Percentiles rank a stretch among this genome's conserved stretches.
phyloP scores from a whole-genome alignment of 2,797 vertebrate species.

The Vipera latastei region DNA sequence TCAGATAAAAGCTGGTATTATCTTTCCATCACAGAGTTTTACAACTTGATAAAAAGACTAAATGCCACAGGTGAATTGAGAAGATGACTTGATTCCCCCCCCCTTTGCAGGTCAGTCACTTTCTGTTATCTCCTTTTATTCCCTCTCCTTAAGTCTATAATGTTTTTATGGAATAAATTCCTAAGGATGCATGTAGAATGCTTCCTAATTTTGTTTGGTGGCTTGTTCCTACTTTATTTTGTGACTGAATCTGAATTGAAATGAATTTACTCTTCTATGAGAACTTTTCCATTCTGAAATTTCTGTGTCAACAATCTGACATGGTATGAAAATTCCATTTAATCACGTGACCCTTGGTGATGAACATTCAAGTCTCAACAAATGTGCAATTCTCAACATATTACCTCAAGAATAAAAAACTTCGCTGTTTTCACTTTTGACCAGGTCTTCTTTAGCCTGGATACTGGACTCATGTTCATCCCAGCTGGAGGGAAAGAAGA shows the following conservation, averaged over 20 bases:
- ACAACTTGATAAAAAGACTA: not conserved
- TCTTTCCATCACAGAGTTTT: not conserved
- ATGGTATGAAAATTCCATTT: not conserved
- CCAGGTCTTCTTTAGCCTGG: constrained; percentile 95
- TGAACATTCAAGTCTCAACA: not conserved
- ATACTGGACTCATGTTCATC: constrained; percentile 95
- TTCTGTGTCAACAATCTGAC: not conserved
- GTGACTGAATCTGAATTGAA: not conserved
- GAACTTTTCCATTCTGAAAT: not conserved
- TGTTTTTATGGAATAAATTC: not conserved
- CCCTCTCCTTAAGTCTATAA: not conserved
- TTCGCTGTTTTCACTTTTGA: constrained; percentile 94
- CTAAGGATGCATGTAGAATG: not conserved
- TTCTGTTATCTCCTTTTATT: not conserved
- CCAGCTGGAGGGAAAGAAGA: constrained; percentile 74
- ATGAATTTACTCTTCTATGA: not conserved
- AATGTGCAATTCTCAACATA: not conserved
- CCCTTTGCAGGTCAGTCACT: not conserved
- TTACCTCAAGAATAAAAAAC: constrained; percentile 93
- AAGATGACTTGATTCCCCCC: not conserved
- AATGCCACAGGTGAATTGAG: not conserved
- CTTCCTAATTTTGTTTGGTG: not conserved
- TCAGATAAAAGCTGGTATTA: not conserved
- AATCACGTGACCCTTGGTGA: not conserved
- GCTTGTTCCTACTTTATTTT: not conserved